Conservation (phyloP, 23 tunicate genomes). For the Trididemnum clinides region DNA sequence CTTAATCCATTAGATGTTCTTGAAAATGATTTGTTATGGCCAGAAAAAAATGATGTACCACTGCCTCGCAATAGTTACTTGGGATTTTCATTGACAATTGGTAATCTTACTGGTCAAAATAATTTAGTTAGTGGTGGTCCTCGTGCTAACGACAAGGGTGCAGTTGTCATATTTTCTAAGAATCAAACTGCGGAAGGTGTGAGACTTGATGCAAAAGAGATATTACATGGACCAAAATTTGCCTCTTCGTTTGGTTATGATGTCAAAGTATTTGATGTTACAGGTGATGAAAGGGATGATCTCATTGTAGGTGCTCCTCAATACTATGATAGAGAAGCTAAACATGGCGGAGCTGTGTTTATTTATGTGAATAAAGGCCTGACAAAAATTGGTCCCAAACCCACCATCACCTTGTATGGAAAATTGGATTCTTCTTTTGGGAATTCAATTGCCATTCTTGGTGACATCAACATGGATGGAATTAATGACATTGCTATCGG, state of each 20-base stretch:
- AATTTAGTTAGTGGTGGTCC: constrained; percentile 66
- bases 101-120: not conserved
- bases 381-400: constrained; percentile 48
- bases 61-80: constrained; percentile 48
- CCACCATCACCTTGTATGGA: constrained; percentile 52
- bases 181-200: not conserved
- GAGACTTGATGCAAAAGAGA: constrained; percentile 3
- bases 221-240: constrained; percentile 56
- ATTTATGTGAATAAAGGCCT: constrained; percentile 84
- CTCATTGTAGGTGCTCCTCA: constrained; percentile 94
- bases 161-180: constrained; percentile 62
- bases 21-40: constrained; percentile 10
- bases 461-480: constrained; percentile 94
- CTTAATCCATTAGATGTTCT: constrained; percentile 8
- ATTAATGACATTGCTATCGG: constrained; percentile 89
- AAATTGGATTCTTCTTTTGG: constrained; percentile 85
- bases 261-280: constrained; percentile 71
- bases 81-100: constrained; percentile 59
- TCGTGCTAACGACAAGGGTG: constrained; percentile 71
- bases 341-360: constrained; percentile 86
- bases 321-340: constrained; percentile 76
- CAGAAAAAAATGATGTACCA: not conserved
- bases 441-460: constrained; percentile 63
- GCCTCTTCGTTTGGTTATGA: constrained; percentile 94
- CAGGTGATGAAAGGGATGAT: constrained; percentile 81